A percentile compares a stretch with the other conserved stretches of the same genome.
These are phyloP conservation scores for Cataglyphis cursor DNA, from an alignment of 2,888 invertebrate species.

Conservation along the genomic window DNA sequence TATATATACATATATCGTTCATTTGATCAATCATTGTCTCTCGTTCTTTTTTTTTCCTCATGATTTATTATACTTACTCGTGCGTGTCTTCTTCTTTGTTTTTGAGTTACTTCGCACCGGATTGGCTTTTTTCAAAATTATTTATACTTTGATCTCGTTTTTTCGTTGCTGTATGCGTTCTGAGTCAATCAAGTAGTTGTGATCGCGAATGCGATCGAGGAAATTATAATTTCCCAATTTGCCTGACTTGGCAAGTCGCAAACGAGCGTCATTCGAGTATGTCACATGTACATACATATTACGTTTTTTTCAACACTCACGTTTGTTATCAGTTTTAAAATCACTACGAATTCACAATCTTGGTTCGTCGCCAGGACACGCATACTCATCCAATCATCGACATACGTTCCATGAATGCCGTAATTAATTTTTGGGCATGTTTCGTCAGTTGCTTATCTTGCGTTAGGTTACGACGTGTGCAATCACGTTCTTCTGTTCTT, in stretches of 20 bases:
- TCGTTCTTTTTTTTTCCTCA: conserved; percentile 60
- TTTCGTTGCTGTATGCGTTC: conserved; percentile 50
- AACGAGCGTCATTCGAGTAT: conserved; percentile 18
- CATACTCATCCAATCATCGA: conserved; percentile 57
- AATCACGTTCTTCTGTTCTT: conserved; percentile 28
- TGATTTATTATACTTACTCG: conserved; percentile 55
- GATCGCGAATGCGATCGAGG: conserved; percentile 26
- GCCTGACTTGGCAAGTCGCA: conserved; percentile 34
- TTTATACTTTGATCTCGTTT: conserved; percentile 58
- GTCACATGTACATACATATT: conserved; percentile 33
- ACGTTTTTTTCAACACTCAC: conserved; percentile 2
- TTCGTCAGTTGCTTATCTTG: conserved; percentile 83
- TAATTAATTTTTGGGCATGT: conserved; percentile 86
- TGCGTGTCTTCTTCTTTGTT: conserved; percentile 53
- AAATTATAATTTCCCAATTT: conserved; percentile 32
- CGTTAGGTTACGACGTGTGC: conserved; percentile 74
- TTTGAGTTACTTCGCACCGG: conserved; percentile 57
- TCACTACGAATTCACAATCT: conserved; percentile 37
- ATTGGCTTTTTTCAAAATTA: conserved; percentile 86
- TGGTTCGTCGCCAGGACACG: conserved; percentile 51
- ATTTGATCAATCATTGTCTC: conserved; percentile 45
- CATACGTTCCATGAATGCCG: conserved; percentile 82
- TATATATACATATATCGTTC: conserved; percentile 44
- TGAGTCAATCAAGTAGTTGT: conserved; percentile 22
- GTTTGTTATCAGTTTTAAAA: conserved; percentile 23